phyloP scores from a whole-genome alignment of 2,888 invertebrate species.

The Lithophane semibrunnea region DNA sequence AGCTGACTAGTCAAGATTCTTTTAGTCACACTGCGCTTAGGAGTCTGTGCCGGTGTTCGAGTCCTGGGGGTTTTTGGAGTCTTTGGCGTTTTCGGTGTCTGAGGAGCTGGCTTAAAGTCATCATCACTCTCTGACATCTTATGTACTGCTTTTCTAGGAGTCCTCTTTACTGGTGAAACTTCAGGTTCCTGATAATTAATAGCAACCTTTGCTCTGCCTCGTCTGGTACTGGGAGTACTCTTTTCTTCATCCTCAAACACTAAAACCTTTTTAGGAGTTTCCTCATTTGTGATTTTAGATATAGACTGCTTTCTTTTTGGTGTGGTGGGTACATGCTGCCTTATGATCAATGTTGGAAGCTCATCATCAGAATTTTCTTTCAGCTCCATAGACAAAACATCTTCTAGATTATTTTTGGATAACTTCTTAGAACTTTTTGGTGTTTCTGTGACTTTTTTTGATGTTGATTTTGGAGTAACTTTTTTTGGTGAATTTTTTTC shows the following conservation, averaged over 20 bases:
- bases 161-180: conserved; percentile 77
- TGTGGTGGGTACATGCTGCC: conserved; percentile 78
- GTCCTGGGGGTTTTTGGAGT: conserved; percentile 71
- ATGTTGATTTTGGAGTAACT: conserved; percentile 70
- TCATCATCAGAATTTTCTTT: conserved; percentile 86
- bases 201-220: conserved; percentile 76
- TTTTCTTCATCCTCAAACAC: conserved; percentile 80
- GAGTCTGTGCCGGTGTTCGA: conserved; percentile 74
- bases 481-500: conserved; percentile 83
- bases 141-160: conserved; percentile 73
- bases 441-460: conserved; percentile 70
- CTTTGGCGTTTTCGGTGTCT: conserved; percentile 72
- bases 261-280: conserved; percentile 83
- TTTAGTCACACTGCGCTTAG: conserved; percentile 77
- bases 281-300: conserved; percentile 71
- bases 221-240: conserved; percentile 73
- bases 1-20: conserved; percentile 81
- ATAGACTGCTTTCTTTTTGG: conserved; percentile 82
- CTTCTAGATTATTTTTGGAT: conserved; percentile 76
- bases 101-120: conserved; percentile 75
- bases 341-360: conserved; percentile 84
- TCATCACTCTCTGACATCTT: conserved; percentile 80
- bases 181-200: conserved; percentile 80
- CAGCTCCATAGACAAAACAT: conserved; percentile 82
- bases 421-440: conserved; percentile 77